A percentile compares a stretch with the other conserved stretches of the same genome.
Conservation (phyloP, 2,113 vertebrate species). For the Periophthalmus modestus region DNA sequence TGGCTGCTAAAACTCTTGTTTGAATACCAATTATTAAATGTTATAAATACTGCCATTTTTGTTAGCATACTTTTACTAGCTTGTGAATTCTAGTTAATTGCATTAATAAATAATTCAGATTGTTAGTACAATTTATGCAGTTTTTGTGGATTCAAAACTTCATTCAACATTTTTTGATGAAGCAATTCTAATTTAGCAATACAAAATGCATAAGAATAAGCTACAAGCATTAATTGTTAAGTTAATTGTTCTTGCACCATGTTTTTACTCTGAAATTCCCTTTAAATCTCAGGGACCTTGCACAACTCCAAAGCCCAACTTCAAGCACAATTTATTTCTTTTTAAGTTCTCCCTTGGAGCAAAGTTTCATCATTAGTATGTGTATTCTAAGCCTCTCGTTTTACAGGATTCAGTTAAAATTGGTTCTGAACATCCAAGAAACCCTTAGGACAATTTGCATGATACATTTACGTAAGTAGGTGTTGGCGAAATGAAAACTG, state of each 20-base stretch:
- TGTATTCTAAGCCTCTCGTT: constrained; percentile 9
- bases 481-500: constrained; percentile 10
- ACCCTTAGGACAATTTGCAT: neutral
- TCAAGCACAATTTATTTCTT: neutral
- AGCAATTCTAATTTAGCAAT: neutral
- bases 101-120: neutral
- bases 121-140: neutral
- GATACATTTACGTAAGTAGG: neutral
- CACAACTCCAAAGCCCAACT: constrained; percentile 2
- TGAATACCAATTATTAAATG: constrained; percentile 2
- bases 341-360: constrained; percentile 6
- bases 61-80: neutral
- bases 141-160: neutral
- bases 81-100: neutral
- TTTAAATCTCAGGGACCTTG: constrained; percentile 7
- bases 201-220: neutral
- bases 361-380: constrained; percentile 9
- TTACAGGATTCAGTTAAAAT: constrained; percentile 3
- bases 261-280: neutral
- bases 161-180: neutral
- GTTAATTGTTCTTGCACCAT: neutral
- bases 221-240: neutral
- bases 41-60: neutral
- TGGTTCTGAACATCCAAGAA: constrained; percentile 12
- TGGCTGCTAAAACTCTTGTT: neutral